Evolutionary conservation across 2,113 vertebrate species (phyloP).

Genomic region (Platichthys stellatus): DNA sequence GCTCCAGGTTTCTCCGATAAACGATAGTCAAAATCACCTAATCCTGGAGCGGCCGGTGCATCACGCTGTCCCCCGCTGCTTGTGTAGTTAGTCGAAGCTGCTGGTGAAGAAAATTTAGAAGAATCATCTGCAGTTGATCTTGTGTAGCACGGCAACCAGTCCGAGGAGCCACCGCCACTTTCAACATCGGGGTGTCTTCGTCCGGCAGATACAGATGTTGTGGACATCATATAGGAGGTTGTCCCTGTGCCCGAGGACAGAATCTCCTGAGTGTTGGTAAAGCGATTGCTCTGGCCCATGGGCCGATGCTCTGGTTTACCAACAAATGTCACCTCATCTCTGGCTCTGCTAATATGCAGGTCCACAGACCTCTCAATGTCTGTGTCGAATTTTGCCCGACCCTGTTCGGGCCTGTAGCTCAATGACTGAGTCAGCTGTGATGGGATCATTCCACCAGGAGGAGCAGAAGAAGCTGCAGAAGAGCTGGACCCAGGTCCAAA

Average conservation of each 20-base stretch:
- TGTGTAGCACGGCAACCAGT: conserved; percentile 59
- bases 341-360: conserved; percentile 75
- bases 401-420: conserved; percentile 66
- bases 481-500: conserved; percentile 53
- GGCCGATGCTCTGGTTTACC: conserved; percentile 81
- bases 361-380: conserved; percentile 71
- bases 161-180: conserved; percentile 38
- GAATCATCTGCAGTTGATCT: conserved; percentile 14
- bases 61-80: not conserved
- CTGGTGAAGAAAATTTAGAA: conserved; percentile 39
- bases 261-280: conserved; percentile 75
- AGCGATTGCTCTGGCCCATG: conserved; percentile 65
- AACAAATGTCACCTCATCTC: conserved; percentile 81
- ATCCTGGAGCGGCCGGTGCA: conserved; percentile 51
- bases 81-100: conserved; percentile 50
- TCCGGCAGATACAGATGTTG: conserved; percentile 22
- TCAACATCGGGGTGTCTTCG: conserved; percentile 26
- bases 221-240: conserved; percentile 14
- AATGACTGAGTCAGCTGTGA: conserved; percentile 62
- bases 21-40: conserved; percentile 39
- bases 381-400: conserved; percentile 53
- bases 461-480: not conserved
- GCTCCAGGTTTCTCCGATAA: not conserved
- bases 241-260: conserved; percentile 9
- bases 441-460: conserved; percentile 18